Evolutionary conservation across 2,888 invertebrate genomes (phyloP).

Genomic region (Parascotia fuliginaria): DNA sequence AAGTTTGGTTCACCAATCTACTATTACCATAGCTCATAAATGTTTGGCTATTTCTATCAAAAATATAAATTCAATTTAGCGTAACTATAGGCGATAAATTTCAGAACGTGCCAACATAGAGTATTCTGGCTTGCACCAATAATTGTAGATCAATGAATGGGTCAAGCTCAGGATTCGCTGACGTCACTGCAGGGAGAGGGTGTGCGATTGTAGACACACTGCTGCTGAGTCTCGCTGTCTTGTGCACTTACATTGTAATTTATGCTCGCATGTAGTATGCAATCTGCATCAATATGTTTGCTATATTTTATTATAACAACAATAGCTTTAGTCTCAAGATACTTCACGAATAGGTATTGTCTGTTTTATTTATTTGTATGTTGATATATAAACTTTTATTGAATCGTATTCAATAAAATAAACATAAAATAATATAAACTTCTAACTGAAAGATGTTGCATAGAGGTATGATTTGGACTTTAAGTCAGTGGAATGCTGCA

Average conservation of each 20-base stretch:
- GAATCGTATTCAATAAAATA: background rate
- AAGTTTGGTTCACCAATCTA: background rate
- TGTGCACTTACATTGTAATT: slow-evolving; percentile 35
- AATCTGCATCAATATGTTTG: slow-evolving; percentile 24
- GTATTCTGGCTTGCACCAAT: slow-evolving; percentile 51
- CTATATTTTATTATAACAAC: background rate
- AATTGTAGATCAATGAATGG: slow-evolving; percentile 65
- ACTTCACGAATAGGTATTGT: background rate
- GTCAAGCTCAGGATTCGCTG: slow-evolving; percentile 57
- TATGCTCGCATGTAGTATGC: slow-evolving; percentile 26
- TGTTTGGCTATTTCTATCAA: background rate
- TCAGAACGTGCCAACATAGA: slow-evolving; percentile 29
- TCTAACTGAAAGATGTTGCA: too few relatives aligned
- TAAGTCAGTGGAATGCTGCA: slow-evolving; percentile 8
- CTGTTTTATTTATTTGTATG: background rate
- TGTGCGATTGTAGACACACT: slow-evolving; percentile 52
- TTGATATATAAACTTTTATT: too few relatives aligned
- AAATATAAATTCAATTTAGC: background rate
- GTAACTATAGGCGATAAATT: slow-evolving; percentile 8
- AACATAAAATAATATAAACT: too few relatives aligned
- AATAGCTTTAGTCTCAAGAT: background rate
- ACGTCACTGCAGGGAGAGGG: slow-evolving; percentile 41
- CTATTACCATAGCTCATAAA: background rate
- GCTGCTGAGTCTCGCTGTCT: slow-evolving; percentile 46
- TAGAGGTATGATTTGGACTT: slow-evolving; percentile 2